A percentile compares a stretch with the other conserved stretches of the same genome.
Evolutionary conservation across 2,797 vertebrate species (phyloP).

Genomic region (Lithobates sylvaticus): DNA sequence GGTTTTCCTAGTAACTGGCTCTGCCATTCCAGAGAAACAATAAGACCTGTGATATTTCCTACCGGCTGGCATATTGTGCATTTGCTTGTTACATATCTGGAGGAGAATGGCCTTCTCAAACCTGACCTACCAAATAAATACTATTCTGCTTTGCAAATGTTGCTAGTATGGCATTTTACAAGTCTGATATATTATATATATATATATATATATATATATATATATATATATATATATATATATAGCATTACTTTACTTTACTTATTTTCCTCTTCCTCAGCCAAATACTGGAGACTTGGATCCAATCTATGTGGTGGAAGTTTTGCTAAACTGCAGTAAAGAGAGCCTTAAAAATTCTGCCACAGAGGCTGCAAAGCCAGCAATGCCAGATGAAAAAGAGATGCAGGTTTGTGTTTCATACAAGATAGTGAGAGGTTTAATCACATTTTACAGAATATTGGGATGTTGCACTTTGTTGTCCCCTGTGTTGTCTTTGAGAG

Average conservation of each 20-base stretch:
- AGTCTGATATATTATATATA: too few relatives aligned
- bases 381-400: constrained; percentile 86
- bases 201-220: too few relatives aligned
- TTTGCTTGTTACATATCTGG: not conserved
- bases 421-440: too few relatives aligned
- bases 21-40: not conserved
- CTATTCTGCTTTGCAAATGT: not conserved
- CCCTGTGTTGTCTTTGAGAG: too few relatives aligned
- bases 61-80: not conserved
- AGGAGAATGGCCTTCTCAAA: not conserved
- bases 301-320: constrained; percentile 92
- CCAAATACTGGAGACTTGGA: constrained; percentile 85
- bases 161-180: not conserved
- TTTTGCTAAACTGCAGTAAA: constrained; percentile 92
- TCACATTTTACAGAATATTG: too few relatives aligned
- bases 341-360: constrained; percentile 93
- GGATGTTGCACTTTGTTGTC: too few relatives aligned
- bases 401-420: constrained; percentile 86
- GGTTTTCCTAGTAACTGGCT: not conserved
- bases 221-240: too few relatives aligned
- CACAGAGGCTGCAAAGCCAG: constrained; percentile 90
- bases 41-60: not conserved
- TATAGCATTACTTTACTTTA: constrained; percentile 9
- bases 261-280: constrained; percentile 71
- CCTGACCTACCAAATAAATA: not conserved